Evolutionary conservation across 2,113 vertebrate genomes (phyloP), one percentile per base, ranked within the genome.

Genomic region (Stigmatopora nigra): DNA sequence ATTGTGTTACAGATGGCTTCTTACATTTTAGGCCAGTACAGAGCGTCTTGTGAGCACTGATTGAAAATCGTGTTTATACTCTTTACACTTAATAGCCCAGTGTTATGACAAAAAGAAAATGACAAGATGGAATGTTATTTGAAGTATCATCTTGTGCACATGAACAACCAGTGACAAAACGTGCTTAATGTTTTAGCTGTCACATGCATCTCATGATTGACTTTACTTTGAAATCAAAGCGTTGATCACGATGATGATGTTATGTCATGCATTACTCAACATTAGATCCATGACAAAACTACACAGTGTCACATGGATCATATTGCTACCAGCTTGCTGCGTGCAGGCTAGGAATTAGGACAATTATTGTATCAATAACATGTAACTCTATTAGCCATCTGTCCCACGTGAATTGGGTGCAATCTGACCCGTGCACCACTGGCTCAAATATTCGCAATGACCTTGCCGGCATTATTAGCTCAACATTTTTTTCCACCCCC

Each of bases 361-460:
- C 52, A 84, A 86, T 80, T 72, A 73, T 77, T 70, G 79, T 86
- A 76, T 85, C 79, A 79, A 25, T 87, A 75, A 84, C 82, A 80
- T 61, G 53, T 86, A 88, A 91, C 84, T 69, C 47, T n/a, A 86
- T 89, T 86, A 84, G n/a, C 65, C 69, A 76, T 72, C 64, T 69
- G 65, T 66, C 38, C 51, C 64, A 25, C 62, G 64, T 52, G 56
- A 44, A 19, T 70, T 63, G 69, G 72, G 58, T 68, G 75, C 76
- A 85, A 87, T 85, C 72, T 82, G 76, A 69, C 70, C 64, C 10
- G 47, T 71, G 64, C 82, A 79, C 84, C 72, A 22, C 48, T 70
- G 80, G 47, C 35, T 78, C 45, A 63, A 55, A 47, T 62, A 75
- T 71, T 69, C 63, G 73, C 48, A 71, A 64, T 61, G 61, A 73